Evolutionary conservation across 2,797 vertebrate species (phyloP).

Genomic region (Acanthornis magna): DNA sequence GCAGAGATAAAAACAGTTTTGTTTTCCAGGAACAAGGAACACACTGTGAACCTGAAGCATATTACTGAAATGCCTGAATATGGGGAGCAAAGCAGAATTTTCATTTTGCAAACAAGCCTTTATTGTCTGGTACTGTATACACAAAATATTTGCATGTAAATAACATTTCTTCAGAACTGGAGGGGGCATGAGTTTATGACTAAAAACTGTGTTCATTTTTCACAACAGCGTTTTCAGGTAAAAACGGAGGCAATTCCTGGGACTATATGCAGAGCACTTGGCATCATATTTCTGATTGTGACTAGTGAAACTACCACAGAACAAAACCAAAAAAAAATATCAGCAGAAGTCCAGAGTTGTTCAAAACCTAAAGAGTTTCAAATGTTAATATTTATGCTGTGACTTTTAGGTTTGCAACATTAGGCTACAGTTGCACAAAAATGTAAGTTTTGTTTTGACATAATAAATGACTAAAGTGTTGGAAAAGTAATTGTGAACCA

Average conservation of each 20-base stretch:
- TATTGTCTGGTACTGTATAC: constrained; percentile 30
- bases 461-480: neutral
- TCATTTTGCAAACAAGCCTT: constrained; percentile 29
- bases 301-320: neutral
- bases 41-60: neutral
- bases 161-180: constrained; percentile 15
- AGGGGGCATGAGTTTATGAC: neutral
- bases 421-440: neutral
- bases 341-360: neutral
- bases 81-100: neutral
- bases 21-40: constrained; percentile 23
- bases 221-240: neutral
- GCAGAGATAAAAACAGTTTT: neutral
- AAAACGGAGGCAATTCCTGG: neutral
- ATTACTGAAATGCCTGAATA: neutral
- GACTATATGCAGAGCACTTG: neutral
- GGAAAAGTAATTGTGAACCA: neutral
- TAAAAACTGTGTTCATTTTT: neutral
- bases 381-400: neutral
- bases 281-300: neutral
- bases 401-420: neutral
- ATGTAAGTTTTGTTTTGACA: neutral
- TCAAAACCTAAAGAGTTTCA: neutral
- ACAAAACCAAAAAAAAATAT: neutral
- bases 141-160: neutral